These are phyloP conservation scores for Aspiorhynchus laticeps DNA, from an alignment of 2,113 vertebrate species.

Conservation along the genomic window DNA sequence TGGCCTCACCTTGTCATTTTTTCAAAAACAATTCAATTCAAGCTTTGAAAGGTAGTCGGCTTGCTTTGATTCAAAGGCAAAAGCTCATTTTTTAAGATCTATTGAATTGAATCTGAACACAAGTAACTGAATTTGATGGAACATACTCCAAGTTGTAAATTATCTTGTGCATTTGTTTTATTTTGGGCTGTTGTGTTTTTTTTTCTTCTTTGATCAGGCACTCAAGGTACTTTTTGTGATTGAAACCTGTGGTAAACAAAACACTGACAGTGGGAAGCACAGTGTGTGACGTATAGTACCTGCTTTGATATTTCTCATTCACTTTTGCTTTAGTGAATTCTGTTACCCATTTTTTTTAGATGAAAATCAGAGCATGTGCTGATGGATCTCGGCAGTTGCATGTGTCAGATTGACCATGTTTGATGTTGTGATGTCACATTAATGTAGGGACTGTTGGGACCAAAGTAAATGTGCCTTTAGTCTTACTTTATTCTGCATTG, in stretches of 20 bases:
- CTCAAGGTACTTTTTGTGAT: constrained; percentile 42
- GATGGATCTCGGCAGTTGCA: constrained; percentile 85
- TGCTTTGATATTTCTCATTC: constrained; percentile 84
- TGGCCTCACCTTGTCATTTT: neutral
- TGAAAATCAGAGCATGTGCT: constrained; percentile 86
- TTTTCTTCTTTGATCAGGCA: constrained; percentile 24
- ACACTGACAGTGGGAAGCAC: constrained; percentile 56
- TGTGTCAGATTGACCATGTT: constrained; percentile 78
- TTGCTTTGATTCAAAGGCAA: constrained; percentile 1
- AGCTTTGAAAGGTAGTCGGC: neutral
- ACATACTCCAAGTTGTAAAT: constrained; percentile 16
- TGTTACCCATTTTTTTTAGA: constrained; percentile 75
- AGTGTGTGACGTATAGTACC: constrained; percentile 80
- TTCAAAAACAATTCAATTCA: neutral
- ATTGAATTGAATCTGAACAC: neutral
- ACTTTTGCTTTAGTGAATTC: constrained; percentile 80
- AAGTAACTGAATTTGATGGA: constrained; percentile 8
- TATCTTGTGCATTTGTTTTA: constrained; percentile 36
- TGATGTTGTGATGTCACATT: constrained; percentile 64
- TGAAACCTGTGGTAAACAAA: constrained; percentile 26
- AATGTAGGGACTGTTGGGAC: constrained; percentile 88
- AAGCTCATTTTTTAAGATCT: constrained; percentile 14
- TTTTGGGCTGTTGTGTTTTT: constrained; percentile 11
- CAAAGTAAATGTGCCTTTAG: constrained; percentile 98
- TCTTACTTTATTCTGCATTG: constrained; percentile 91